These are phyloP conservation scores for Cordilura impudica DNA, from an alignment of 2,888 invertebrate genomes.

Conservation along the genomic window DNA sequence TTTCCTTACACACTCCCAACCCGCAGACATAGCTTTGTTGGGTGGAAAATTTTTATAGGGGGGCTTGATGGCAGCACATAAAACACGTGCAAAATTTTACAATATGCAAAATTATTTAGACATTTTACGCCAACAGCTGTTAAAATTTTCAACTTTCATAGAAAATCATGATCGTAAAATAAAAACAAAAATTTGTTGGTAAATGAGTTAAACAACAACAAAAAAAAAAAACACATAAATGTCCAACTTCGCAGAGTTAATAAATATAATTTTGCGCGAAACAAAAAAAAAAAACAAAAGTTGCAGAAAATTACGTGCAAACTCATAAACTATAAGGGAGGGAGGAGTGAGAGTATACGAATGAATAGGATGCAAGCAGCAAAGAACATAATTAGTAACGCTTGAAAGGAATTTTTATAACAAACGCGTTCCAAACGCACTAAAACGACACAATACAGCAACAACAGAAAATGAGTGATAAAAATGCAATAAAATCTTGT, in stretches of 20 bases:
- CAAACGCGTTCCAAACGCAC: conserved; percentile 48
- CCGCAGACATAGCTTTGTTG: no score
- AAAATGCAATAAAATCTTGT: conserved; percentile 72
- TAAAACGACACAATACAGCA: conserved; percentile 38
- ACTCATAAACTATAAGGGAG: conserved; percentile 32
- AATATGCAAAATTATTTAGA: conserved; percentile 49
- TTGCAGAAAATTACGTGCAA: conserved; percentile 23
- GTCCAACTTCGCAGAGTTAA: conserved; percentile 61
- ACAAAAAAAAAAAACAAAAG: conserved; percentile 7
- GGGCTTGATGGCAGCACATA: conserved; percentile 49
- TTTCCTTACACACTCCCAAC: conserved; percentile 9
- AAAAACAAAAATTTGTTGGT: conserved; percentile 25
- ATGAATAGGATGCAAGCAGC: conserved; percentile 19
- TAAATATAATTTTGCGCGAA: conserved; percentile 61
- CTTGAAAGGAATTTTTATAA: conserved; percentile 66
- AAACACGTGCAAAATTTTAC: conserved; percentile 58
- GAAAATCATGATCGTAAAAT: conserved; percentile 46
- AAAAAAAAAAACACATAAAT: conserved; percentile 49
- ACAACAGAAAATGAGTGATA: conserved; percentile 66
- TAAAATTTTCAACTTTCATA: conserved; percentile 37
- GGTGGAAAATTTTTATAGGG: conserved; percentile 44
- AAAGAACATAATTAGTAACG: conserved; percentile 71
- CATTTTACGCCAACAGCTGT: conserved; percentile 52
- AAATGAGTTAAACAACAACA: conserved; percentile 52
- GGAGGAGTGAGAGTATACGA: conserved; percentile 41